Percentiles rank a stretch among this genome's conserved stretches.
These are phyloP conservation scores for Cyclopterus lumpus DNA, from an alignment of 2,797 vertebrate genomes.

Conservation along the genomic window DNA sequence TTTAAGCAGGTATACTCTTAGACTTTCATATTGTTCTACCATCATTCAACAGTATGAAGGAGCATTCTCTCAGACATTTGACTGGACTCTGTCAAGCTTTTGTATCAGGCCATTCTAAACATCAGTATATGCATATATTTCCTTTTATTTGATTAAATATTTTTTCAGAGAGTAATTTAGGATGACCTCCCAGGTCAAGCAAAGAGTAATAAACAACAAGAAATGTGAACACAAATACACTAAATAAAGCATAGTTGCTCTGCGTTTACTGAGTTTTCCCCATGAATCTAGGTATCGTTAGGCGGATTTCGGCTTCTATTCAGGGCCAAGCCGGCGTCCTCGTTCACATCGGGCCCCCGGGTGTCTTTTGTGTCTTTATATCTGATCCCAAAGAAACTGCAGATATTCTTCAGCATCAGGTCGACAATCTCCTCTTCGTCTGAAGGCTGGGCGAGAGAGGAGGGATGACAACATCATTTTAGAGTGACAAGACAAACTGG, in stretches of 20 bases:
- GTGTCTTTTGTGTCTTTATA: constrained; percentile 55
- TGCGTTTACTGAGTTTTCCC: not conserved
- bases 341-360: not conserved
- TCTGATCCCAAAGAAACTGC: constrained; percentile 87
- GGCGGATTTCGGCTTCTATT: constrained; percentile 31
- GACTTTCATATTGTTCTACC: too few relatives aligned
- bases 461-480: constrained; percentile 17
- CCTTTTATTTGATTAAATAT: not conserved
- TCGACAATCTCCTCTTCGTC: constrained; percentile 92
- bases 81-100: not conserved
- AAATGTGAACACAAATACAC: not conserved
- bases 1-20: too few relatives aligned
- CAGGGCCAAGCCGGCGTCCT: not conserved
- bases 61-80: not conserved
- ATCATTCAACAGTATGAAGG: not conserved
- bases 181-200: not conserved
- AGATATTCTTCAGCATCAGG: constrained; percentile 89
- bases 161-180: not conserved
- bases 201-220: not conserved
- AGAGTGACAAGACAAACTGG: not conserved
- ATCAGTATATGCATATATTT: not conserved
- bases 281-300: not conserved
- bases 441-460: constrained; percentile 80
- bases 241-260: not conserved
- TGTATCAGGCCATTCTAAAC: not conserved